Base-by-base conservation (phyloP, 2,797 vertebrate genomes). In the Telmatherina bonti region DNA sequence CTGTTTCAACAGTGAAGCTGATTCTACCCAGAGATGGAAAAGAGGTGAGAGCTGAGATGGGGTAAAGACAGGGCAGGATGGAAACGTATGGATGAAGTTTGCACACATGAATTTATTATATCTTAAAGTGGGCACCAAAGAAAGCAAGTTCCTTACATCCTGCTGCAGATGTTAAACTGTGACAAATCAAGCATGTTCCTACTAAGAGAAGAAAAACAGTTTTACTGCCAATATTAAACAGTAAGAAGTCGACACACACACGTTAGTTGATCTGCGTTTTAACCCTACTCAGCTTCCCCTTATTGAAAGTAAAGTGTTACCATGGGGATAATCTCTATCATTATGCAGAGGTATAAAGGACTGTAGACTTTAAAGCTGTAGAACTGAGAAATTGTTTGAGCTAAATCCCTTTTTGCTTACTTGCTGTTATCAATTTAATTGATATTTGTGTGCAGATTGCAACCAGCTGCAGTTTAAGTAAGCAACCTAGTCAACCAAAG, bases 1-100 rank as follows among this genome's bases (percentile, higher is more conserved):
- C 67, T 68, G 47, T 62, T 72, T 33, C 24, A 47, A 45, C 56
- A 76, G 43, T 60, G 51, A 70, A 60, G 51, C 60, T 56, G 59
- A 68, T 53, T 35, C 38, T 26, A 38, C 31, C 55, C 26, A 12
- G 35, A 31, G 16, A 61, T 36, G 2, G 13, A 33, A 36, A 29
- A 79, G 52, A 67, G 63, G 63, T 53, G 55, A 79, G 56, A 64
- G 63, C 26, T 52, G 47, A 22, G 47, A 62, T 1, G 13, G n/a
- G 12, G 52, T 16, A 56, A 59, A 49, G 70, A 72, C 45, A 47
- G 9, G 7, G 36, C 5, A 3, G 12, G 2, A 30, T 5, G 3
- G 15, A 66, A 58, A 41, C 11, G 30, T 49, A 10, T 52, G n/a
- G 10, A 47, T 15, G 29, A 36, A 36, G 18, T 0, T 20, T 30